phyloP scores from a whole-genome alignment of 2,797 vertebrate genomes.

The Allobates femoralis region DNA sequence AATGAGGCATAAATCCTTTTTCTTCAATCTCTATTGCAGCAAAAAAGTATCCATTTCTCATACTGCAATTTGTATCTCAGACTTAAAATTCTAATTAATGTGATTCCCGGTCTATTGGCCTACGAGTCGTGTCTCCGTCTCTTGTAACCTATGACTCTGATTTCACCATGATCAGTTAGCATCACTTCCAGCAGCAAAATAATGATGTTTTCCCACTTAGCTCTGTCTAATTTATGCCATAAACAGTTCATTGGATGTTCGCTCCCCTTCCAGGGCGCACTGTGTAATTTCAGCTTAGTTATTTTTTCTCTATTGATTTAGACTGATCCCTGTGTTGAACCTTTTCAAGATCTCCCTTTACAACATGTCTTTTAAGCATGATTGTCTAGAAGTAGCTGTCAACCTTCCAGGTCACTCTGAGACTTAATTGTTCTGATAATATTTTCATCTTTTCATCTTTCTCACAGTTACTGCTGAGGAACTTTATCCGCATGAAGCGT shows the following conservation, averaged over 20 bases:
- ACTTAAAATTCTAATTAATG: not conserved
- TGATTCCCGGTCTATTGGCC: slow-evolving; percentile 18
- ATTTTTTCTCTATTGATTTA: slow-evolving; percentile 61
- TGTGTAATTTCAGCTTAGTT: slow-evolving; percentile 51
- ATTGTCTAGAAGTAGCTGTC: slow-evolving; percentile 55
- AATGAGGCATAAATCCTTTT: not conserved
- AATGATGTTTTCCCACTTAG: slow-evolving; percentile 43
- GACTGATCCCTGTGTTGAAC: slow-evolving; percentile 60
- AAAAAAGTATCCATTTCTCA: not conserved
- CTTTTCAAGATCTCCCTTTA: slow-evolving; percentile 55
- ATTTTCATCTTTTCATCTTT: slow-evolving; percentile 64
- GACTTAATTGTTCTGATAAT: slow-evolving; percentile 65
- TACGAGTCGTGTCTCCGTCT: not conserved
- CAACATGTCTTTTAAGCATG: slow-evolving; percentile 58
- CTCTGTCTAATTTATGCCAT: slow-evolving; percentile 44
- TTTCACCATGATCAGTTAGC: slow-evolving; percentile 1
- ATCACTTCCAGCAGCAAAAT: slow-evolving; percentile 56
- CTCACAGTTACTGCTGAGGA: slow-evolving; percentile 87
- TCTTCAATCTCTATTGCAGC: not conserved
- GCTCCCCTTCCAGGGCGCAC: slow-evolving; percentile 18
- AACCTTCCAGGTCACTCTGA: slow-evolving; percentile 58
- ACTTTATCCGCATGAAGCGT: slow-evolving; percentile 89
- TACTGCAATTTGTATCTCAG: not conserved
- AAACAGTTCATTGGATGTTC: slow-evolving; percentile 51
- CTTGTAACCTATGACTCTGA: slow-evolving; percentile 26